Conservation (phyloP, 2,888 invertebrate genomes). For the Teleiodes luculella region DNA sequence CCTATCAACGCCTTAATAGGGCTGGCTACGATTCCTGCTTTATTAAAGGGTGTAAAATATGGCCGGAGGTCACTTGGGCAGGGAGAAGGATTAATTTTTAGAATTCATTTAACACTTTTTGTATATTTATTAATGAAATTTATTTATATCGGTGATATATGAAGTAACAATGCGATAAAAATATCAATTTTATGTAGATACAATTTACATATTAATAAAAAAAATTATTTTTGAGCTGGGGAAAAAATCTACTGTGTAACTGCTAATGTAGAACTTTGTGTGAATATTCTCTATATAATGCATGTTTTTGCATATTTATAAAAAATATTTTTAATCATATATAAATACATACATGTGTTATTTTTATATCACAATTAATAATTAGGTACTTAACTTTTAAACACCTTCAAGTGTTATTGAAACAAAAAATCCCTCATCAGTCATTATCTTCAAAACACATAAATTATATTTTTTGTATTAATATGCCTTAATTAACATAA, state of each 20-base stretch:
- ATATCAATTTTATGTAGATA: not conserved
- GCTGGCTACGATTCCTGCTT: constrained; percentile 35
- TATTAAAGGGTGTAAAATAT: constrained; percentile 9
- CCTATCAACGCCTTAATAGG: constrained; percentile 49
- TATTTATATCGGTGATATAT: no score
- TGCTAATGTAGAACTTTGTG: no score
- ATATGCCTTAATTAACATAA: constrained; percentile 12
- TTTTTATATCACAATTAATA: not conserved
- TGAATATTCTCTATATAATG: no score
- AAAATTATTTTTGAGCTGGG: not conserved
- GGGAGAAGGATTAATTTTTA: no score
- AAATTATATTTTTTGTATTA: constrained; percentile 14
- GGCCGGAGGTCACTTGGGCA: not conserved
- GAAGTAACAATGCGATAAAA: no score
- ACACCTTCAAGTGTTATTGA: constrained; percentile 35
- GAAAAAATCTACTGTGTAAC: no score
- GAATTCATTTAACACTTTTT: no score
- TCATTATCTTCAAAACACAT: constrained; percentile 14
- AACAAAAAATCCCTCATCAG: constrained; percentile 34
- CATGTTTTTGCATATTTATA: not conserved
- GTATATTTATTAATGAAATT: no score
- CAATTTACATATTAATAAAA: not conserved
- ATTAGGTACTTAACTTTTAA: not conserved
- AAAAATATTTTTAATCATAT: not conserved
- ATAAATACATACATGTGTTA: not conserved